A percentile compares a stretch with the other conserved stretches of the same genome.
Evolutionary conservation across 2,888 invertebrate genomes (phyloP).

Genomic region (Ichneumon xanthorius): DNA sequence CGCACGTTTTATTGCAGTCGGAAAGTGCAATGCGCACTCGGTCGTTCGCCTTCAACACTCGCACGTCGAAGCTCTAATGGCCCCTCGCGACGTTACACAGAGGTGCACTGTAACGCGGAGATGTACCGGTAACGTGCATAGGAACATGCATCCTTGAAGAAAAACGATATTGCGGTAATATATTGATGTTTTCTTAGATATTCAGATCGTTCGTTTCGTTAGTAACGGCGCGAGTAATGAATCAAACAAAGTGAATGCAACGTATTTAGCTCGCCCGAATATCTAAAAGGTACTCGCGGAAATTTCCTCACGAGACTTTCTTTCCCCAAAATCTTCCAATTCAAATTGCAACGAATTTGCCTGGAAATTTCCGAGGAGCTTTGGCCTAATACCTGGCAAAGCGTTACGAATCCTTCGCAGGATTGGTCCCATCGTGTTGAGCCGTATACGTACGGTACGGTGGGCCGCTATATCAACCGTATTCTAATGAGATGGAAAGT

Average conservation of each 20-base stretch:
- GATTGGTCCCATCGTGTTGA: slow-evolving; percentile 64
- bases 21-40: slow-evolving; percentile 68
- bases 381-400: background rate
- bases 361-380: background rate
- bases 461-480: slow-evolving; percentile 31
- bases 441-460: slow-evolving; percentile 4
- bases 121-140: slow-evolving; percentile 10
- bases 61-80: slow-evolving; percentile 34
- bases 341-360: background rate
- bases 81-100: background rate
- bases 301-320: background rate
- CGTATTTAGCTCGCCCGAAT: background rate
- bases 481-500: slow-evolving; percentile 73
- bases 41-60: slow-evolving; percentile 50
- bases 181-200: background rate
- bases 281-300: background rate
- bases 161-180: background rate
- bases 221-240: too few species aligned
- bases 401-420: slow-evolving; percentile 1
- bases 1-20: slow-evolving; percentile 71
- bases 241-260: background rate
- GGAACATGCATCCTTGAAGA: background rate
- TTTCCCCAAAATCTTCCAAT: background rate
- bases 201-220: background rate
- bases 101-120: slow-evolving; percentile 9